These are phyloP conservation scores for Holothuria glaberrima DNA, from an alignment of 35 echinoderm and acorn worm species.

Conservation along the genomic window DNA sequence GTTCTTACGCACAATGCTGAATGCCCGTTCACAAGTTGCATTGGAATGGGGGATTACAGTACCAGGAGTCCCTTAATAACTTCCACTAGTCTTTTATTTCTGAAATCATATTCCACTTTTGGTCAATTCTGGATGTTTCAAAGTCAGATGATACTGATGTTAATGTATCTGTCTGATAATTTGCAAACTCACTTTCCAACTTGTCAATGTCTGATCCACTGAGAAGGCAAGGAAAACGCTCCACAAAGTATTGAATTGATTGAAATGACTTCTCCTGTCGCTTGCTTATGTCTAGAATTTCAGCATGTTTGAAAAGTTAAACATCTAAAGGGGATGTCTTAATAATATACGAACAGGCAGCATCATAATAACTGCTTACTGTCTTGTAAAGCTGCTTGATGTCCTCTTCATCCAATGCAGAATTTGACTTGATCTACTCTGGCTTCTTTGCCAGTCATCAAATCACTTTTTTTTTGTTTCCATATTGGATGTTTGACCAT, in stretches of 20 bases:
- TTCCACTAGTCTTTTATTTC: conserved; percentile 30
- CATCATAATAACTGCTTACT: background rate
- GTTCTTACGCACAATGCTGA: too few relatives aligned
- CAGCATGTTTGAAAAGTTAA: too few relatives aligned
- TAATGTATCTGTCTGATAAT: background rate
- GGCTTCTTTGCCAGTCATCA: background rate
- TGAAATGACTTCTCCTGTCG: conserved; percentile 5
- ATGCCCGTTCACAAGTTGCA: conserved; percentile 47
- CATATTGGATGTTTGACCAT: background rate
- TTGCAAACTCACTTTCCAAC: conserved; percentile 1
- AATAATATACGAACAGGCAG: background rate
- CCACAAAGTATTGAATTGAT: conserved; percentile 22
- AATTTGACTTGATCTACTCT: background rate
- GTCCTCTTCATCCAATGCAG: background rate
- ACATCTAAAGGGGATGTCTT: too few relatives aligned
- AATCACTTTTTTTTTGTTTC: background rate
- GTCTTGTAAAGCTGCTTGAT: too few relatives aligned
- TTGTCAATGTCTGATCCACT: conserved; percentile 20
- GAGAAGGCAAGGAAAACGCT: conserved; percentile 6
- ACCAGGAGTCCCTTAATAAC: conserved; percentile 59
- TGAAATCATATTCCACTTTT: conserved; percentile 57
- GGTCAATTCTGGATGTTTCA: conserved; percentile 48
- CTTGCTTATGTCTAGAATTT: conserved; percentile 3
- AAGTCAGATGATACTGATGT: conserved; percentile 15
- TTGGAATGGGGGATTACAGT: conserved; percentile 60